Evolutionary conservation across 2,888 invertebrate genomes (phyloP), one percentile per base, ranked within the genome.

Genomic region (Rhogogaster chlorosoma): DNA sequence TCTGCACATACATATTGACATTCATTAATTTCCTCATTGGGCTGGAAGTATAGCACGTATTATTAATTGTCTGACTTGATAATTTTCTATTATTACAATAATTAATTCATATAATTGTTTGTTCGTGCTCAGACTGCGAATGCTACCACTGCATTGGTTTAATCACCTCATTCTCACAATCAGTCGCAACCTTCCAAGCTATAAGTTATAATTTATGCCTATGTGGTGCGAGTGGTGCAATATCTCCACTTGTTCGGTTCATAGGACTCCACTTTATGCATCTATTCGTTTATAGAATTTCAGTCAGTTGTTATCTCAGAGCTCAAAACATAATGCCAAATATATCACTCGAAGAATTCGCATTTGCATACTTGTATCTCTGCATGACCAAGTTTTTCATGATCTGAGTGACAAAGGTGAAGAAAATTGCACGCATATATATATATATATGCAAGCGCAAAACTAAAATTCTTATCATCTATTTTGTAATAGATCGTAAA

Each of bases 231-330:
- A 67, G 32, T 67, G 29, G 26, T 67, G 67, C 32, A 32, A 67
- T 45, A 15, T 32, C 67, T 32, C 32, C 32, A 67, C 32, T 67
- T 67, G 32, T 32, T 32, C 15, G 67, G 15, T 67, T 32, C 67
- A 67, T 67, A 32, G 15, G 32, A 67, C 67, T 67, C 67, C 22
- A 38, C 18, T 73, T 42, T 32, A 38, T 38, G 70, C 38, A 38
- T 71, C 38, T n/a, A 18, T 36, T 71, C 32, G 70, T 71, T 71
- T 36, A 38, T 36, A 75, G 75, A 75, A 75, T 29, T 75, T 45
- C 22, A 29, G 29, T 45, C 42, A 49, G 10, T 75, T 75, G 45
- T 45, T 18, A 26, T 29, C 2, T 45, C 10, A 42, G 0, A 12
- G 45, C 26, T 75, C 15, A n/a, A n/a, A 71, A 71, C 36, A 38